These are phyloP conservation scores for Girardinichthys multiradiatus DNA, from an alignment of 2,113 vertebrate species.

Conservation along the genomic window DNA sequence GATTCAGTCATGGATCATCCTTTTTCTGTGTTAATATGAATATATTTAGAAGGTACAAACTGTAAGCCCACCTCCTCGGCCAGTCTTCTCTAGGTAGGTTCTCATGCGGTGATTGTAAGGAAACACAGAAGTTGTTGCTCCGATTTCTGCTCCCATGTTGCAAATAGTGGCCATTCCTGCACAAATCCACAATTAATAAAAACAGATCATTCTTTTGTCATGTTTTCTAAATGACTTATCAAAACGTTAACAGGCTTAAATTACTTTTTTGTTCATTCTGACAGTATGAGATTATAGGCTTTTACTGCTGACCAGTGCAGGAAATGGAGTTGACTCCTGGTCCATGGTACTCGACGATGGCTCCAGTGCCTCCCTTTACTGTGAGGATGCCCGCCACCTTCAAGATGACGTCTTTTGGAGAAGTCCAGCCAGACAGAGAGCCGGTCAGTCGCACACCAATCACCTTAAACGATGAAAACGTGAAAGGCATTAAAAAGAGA, in stretches of 20 bases:
- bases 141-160: constrained; percentile 97
- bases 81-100: constrained; percentile 90
- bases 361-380: constrained; percentile 93
- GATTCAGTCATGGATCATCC: too few relatives aligned
- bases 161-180: constrained; percentile 97
- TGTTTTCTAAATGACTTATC: not conserved
- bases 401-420: constrained; percentile 92
- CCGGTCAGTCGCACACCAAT: constrained; percentile 91
- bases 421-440: constrained; percentile 88
- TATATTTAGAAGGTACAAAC: not conserved
- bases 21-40: not conserved
- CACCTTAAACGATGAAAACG: constrained; percentile 74
- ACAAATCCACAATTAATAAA: not conserved
- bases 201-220: not conserved
- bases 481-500: not conserved
- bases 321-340: constrained; percentile 95
- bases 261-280: not conserved
- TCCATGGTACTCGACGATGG: constrained; percentile 94
- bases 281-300: too few relatives aligned
- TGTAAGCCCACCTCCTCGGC: constrained; percentile 82
- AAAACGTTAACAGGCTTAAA: not conserved
- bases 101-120: constrained; percentile 93
- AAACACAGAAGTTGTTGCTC: constrained; percentile 93
- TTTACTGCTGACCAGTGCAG: constrained; percentile 91
- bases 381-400: constrained; percentile 96